phyloP scores from a whole-genome alignment of 2,797 vertebrate genomes.

The Smutsia temminckii region DNA sequence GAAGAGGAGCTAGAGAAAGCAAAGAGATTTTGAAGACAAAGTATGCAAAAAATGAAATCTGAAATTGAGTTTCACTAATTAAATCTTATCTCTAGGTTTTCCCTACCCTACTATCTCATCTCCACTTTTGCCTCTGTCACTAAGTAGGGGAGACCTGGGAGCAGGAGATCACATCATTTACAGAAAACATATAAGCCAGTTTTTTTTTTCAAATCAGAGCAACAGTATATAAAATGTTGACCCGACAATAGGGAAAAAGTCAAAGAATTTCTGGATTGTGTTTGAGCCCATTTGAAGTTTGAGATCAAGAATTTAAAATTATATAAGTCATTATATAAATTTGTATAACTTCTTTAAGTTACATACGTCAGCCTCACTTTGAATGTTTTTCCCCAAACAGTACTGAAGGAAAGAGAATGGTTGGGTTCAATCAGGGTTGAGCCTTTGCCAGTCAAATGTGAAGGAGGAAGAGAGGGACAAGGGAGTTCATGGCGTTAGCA shows the following conservation, averaged over 20 bases:
- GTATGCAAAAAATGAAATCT: not conserved
- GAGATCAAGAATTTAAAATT: too few species aligned
- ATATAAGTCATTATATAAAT: too few species aligned
- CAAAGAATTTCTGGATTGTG: not conserved
- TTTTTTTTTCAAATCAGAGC: not conserved
- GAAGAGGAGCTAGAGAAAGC: not conserved
- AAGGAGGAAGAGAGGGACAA: not conserved
- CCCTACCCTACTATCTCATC: not conserved
- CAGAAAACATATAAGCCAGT: not conserved
- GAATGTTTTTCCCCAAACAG: not conserved
- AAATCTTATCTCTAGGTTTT: not conserved
- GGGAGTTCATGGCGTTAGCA: not conserved
- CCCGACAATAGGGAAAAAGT: not conserved
- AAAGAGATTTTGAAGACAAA: not conserved
- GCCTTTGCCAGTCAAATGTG: not conserved
- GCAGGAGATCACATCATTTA: not conserved
- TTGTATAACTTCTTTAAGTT: not conserved
- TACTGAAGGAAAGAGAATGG: not conserved
- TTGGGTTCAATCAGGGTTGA: not conserved
- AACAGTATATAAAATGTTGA: not conserved
- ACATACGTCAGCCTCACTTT: not conserved
- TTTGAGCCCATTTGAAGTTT: too few species aligned
- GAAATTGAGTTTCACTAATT: not conserved
- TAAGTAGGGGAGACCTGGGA: not conserved
- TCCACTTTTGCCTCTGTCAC: not conserved